Evolutionary conservation across 2,113 vertebrate genomes (phyloP).

Genomic region (Neomonachus schauinslandi): DNA sequence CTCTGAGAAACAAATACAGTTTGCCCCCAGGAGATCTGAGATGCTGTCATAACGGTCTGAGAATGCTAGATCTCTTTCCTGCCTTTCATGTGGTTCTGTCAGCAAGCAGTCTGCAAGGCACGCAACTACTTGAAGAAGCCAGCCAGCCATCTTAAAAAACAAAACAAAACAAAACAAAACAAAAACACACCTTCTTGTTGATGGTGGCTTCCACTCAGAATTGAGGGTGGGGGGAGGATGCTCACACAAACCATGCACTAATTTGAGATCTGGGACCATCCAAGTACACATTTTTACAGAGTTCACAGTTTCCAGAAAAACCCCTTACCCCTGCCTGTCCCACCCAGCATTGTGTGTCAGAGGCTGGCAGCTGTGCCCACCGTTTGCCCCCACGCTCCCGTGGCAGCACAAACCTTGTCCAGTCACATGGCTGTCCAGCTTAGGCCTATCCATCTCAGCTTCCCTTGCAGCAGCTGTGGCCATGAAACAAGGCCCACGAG

Average conservation of each 20-base stretch:
- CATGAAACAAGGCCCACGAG: background rate
- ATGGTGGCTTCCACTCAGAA: slow-evolving; percentile 53
- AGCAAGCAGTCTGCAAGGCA: background rate
- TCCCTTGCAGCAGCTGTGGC: background rate
- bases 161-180: background rate
- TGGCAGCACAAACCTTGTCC: background rate
- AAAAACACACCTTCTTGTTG: background rate
- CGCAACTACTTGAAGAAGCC: slow-evolving; percentile 15
- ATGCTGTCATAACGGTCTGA: slow-evolving; percentile 59
- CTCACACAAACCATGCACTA: background rate
- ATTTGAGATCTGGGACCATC: slow-evolving; percentile 1
- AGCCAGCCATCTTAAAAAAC: background rate
- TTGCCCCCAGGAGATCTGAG: background rate
- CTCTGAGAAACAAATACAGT: slow-evolving; percentile 33
- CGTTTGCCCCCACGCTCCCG: background rate
- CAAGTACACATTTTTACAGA: background rate
- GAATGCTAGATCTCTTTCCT: slow-evolving; percentile 65
- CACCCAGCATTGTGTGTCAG: background rate
- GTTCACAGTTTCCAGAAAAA: background rate
- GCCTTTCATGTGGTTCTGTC: slow-evolving; percentile 78
- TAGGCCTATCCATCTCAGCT: background rate
- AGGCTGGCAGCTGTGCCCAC: background rate
- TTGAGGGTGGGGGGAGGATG: background rate
- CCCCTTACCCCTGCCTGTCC: background rate
- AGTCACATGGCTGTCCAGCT: background rate